Conservation (phyloP, 2,797 vertebrate species). For the Cryptoblepharus egeriae region DNA sequence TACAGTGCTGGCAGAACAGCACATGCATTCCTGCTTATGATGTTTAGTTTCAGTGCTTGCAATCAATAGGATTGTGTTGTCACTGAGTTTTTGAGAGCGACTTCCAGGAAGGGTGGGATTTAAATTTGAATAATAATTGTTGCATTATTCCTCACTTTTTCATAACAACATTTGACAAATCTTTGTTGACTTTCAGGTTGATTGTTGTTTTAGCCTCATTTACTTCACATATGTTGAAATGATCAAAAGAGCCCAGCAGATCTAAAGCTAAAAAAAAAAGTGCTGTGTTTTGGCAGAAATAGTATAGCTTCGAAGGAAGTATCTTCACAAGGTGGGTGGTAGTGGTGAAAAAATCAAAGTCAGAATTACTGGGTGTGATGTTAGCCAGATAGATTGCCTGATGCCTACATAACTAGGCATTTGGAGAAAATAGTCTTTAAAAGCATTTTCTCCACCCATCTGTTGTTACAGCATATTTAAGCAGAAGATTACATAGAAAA, state of each 20-base stretch:
- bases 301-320: background rate
- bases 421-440: background rate
- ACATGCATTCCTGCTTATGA: too few species aligned
- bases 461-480: slow-evolving; percentile 14
- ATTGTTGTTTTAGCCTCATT: background rate
- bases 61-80: too few species aligned
- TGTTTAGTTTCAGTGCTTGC: too few species aligned
- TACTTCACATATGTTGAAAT: background rate
- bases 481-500: slow-evolving; percentile 10
- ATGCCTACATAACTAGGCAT: background rate
- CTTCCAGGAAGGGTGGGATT: too few species aligned
- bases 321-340: slow-evolving; percentile 12
- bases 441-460: slow-evolving; percentile 16
- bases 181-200: background rate
- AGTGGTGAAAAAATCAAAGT: background rate
- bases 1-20: too few species aligned
- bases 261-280: background rate
- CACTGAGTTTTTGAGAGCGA: too few species aligned
- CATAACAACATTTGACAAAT: too few species aligned
- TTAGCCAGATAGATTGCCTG: background rate
- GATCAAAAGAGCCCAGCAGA: background rate
- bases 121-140: too few species aligned
- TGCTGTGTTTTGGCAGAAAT: background rate
- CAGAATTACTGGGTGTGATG: background rate
- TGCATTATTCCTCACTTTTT: too few species aligned